Conservation (phyloP, 2,888 invertebrate genomes). For the Euclidia mi region DNA sequence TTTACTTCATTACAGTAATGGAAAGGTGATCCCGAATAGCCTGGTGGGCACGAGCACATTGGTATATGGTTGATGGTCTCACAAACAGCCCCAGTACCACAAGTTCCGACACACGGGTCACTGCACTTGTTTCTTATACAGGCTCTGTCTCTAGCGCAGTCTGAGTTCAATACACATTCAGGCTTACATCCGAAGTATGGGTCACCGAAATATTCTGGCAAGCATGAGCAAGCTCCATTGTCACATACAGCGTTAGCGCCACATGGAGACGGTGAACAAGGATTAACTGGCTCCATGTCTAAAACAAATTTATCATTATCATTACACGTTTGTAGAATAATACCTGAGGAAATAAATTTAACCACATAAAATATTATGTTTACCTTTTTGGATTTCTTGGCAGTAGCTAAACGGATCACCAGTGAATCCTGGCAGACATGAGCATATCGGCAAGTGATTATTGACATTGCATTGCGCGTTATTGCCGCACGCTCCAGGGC, state of each 20-base stretch:
- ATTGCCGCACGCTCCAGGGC: slow-evolving; percentile 94
- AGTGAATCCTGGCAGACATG: slow-evolving; percentile 91
- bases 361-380: slow-evolving; percentile 14
- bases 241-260: slow-evolving; percentile 91
- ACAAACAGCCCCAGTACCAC: slow-evolving; percentile 91
- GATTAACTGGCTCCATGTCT: slow-evolving; percentile 84
- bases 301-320: slow-evolving; percentile 42
- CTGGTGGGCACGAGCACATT: slow-evolving; percentile 91
- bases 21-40: slow-evolving; percentile 92
- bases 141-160: slow-evolving; percentile 92
- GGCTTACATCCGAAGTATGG: slow-evolving; percentile 94
- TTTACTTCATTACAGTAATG: slow-evolving; percentile 87
- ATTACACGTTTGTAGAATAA: no score
- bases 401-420: slow-evolving; percentile 93
- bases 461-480: slow-evolving; percentile 93
- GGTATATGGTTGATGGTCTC: slow-evolving; percentile 92
- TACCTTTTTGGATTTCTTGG: slow-evolving; percentile 70
- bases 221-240: slow-evolving; percentile 92
- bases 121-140: slow-evolving; percentile 93
- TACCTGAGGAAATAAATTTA: background rate
- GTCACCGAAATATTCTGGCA: slow-evolving; percentile 93
- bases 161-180: slow-evolving; percentile 94
- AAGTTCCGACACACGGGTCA: slow-evolving; percentile 93
- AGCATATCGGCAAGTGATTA: slow-evolving; percentile 92
- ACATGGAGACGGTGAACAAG: slow-evolving; percentile 93